Percentiles rank a stretch among this genome's conserved stretches.
Evolutionary conservation across 1,140 invertebrate genomes (phyloP).

Genomic region (Listronotus oregonensis): DNA sequence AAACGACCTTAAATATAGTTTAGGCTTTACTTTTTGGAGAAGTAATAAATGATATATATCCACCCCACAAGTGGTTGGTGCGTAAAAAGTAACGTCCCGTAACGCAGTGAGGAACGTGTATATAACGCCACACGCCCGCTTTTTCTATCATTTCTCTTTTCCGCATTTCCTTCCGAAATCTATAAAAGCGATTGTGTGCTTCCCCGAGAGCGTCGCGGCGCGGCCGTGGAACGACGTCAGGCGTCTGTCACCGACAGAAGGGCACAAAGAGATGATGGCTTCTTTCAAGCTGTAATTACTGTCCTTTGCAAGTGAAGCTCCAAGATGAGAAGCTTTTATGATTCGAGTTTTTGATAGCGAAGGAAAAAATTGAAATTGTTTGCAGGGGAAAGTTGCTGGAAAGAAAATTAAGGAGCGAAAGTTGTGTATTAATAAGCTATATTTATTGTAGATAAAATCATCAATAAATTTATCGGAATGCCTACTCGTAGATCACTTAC

Average conservation of each 20-base stretch:
- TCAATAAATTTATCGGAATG: too few relatives aligned
- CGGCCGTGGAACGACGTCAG: constrained; percentile 34
- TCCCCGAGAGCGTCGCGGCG: constrained; percentile 1
- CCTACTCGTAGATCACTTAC: too few relatives aligned
- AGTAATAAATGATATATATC: neutral
- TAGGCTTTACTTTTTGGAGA: too few relatives aligned
- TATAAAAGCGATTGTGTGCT: constrained; percentile 51
- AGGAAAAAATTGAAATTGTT: too few relatives aligned
- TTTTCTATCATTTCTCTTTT: constrained; percentile 6
- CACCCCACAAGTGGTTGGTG: neutral
- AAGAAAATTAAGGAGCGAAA: neutral
- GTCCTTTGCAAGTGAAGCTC: constrained; percentile 44
- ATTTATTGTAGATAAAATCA: too few relatives aligned
- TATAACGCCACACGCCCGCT: constrained; percentile 10
- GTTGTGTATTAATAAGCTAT: too few relatives aligned
- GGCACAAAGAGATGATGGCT: constrained; percentile 48
- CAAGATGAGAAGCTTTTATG: constrained; percentile 22
- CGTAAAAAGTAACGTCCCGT: constrained; percentile 3
- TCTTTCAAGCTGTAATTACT: constrained; percentile 48
- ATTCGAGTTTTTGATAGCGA: neutral
- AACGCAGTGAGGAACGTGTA: neutral
- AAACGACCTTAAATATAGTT: too few relatives aligned
- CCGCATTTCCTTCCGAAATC: constrained; percentile 52
- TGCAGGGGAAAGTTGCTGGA: too few relatives aligned
- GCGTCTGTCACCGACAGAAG: constrained; percentile 44